Evolutionary conservation across 2,113 vertebrate species (phyloP).

Genomic region (Athene cunicularia): DNA sequence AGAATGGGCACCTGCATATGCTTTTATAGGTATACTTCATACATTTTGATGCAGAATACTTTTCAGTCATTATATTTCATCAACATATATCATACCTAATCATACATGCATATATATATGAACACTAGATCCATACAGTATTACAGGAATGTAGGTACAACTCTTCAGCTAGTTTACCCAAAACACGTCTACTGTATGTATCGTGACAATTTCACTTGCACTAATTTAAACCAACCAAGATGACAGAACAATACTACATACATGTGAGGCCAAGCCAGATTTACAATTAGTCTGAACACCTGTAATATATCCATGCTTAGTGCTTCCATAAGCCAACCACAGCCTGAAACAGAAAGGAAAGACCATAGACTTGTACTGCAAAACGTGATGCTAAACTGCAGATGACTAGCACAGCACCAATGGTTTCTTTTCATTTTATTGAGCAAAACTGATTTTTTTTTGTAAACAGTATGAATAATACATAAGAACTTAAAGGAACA

Average conservation of each 20-base stretch:
- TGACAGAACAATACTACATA: not conserved
- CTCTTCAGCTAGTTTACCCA: not conserved
- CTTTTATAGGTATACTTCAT: not conserved
- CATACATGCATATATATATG: not conserved
- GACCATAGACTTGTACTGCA: not conserved
- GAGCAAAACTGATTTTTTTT: constrained; percentile 23
- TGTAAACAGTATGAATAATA: not conserved
- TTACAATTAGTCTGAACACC: constrained; percentile 22
- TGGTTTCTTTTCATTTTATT: not conserved
- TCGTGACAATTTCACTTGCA: not conserved
- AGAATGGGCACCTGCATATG: not conserved
- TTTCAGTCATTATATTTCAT: not conserved
- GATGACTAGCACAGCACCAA: not conserved
- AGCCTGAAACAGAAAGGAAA: constrained; percentile 27
- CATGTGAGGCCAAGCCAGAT: not conserved
- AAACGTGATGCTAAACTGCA: not conserved
- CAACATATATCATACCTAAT: not conserved
- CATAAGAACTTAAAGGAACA: not conserved
- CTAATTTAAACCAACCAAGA: not conserved
- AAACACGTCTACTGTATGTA: not conserved
- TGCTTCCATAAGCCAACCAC: constrained; percentile 5
- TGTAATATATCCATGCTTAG: not conserved
- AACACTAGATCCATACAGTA: not conserved
- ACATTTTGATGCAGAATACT: not conserved
- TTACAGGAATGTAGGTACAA: not conserved